Evolutionary conservation across 2,797 vertebrate species (phyloP).

Genomic region (Hafferia zeledoni): DNA sequence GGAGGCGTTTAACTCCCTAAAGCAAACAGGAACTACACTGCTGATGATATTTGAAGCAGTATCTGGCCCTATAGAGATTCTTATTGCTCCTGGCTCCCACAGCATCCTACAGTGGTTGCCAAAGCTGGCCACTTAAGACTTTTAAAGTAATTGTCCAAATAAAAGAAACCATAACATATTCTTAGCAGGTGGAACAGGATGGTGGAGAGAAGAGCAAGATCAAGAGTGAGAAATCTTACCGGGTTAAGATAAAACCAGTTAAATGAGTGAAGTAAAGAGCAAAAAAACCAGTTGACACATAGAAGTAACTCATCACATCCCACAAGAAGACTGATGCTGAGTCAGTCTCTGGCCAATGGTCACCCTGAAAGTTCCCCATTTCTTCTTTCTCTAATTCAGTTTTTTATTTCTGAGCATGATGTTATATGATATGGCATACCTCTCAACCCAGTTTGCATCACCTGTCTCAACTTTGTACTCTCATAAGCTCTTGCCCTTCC

Average conservation of each 20-base stretch:
- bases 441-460: neutral
- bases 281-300: fast-evolving
- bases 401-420: neutral
- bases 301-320: neutral
- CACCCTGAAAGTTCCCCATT: neutral
- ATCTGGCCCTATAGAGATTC: neutral
- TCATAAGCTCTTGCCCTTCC: neutral
- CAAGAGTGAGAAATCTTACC: neutral
- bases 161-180: neutral
- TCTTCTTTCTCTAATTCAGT: neutral
- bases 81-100: neutral
- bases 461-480: neutral
- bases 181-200: neutral
- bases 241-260: neutral
- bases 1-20: neutral
- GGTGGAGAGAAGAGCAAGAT: neutral
- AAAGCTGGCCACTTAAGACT: neutral
- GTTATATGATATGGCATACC: neutral
- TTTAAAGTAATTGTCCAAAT: neutral
- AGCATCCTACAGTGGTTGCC: neutral
- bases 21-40: neutral
- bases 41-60: neutral
- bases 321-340: neutral
- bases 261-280: neutral
- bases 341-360: neutral